Evolutionary conservation across 1,140 invertebrate genomes (phyloP).

Genomic region (Bactericera cockerelli): DNA sequence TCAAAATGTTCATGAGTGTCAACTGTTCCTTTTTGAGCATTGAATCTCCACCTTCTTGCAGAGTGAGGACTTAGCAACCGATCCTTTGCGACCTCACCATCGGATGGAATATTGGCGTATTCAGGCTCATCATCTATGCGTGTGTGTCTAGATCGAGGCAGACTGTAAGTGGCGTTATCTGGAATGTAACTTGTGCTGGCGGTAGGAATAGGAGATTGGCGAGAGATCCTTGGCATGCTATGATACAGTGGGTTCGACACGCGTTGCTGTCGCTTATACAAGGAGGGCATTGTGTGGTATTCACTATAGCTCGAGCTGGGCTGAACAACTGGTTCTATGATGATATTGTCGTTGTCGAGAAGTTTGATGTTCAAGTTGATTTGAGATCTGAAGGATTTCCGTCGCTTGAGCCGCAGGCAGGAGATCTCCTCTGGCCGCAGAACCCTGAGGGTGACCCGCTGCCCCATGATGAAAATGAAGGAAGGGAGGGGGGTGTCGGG

Average conservation of each 20-base stretch:
- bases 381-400: conserved; percentile 23
- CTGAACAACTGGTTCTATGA: not conserved
- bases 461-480: conserved; percentile 16
- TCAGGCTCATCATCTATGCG: no score
- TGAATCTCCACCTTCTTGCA: no score
- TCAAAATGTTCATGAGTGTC: no score
- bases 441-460: conserved; percentile 16
- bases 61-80: no score
- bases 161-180: no score
- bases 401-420: conserved; percentile 15
- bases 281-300: no score
- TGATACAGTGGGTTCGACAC: not conserved
- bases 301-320: not conserved
- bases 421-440: conserved; percentile 17
- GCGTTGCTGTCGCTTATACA: no score
- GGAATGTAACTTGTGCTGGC: no score
- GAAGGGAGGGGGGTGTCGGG: conserved; percentile 16
- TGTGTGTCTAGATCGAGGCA: no score
- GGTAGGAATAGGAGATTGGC: not conserved
- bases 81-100: no score
- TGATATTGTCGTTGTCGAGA: not conserved
- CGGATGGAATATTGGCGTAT: no score
- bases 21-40: no score
- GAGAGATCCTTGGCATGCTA: not conserved
- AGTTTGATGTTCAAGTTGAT: conserved; percentile 20